Conservation (phyloP, 2,113 vertebrate genomes). For the Chitala chitala region DNA sequence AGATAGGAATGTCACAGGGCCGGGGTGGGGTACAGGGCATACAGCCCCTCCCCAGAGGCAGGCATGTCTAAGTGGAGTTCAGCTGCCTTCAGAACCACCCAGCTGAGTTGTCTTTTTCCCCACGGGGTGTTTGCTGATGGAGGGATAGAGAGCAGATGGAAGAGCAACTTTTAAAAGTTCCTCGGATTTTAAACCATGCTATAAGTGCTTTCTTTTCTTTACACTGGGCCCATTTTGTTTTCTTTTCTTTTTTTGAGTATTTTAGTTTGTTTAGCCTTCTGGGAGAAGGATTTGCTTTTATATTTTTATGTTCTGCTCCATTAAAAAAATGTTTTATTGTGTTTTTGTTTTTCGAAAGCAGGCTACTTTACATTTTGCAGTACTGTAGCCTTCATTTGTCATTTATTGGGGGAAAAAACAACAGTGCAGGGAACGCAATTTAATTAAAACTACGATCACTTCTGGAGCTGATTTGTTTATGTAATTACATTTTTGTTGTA, state of each 20-base stretch:
- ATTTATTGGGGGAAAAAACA: too few relatives aligned
- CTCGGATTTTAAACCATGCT: background rate
- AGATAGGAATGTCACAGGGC: background rate
- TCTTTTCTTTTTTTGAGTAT: background rate
- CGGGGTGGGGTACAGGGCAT: background rate
- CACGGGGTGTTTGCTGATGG: background rate
- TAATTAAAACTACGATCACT: background rate
- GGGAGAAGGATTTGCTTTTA: background rate
- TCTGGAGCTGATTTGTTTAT: background rate
- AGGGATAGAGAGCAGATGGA: background rate
- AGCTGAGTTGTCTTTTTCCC: background rate
- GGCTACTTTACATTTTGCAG: background rate
- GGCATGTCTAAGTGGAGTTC: background rate
- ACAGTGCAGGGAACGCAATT: too few relatives aligned
- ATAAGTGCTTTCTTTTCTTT: background rate
- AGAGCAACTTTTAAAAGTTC: constrained; percentile 13
- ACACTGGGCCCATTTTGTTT: background rate
- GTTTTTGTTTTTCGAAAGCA: background rate
- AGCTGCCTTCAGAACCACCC: too few relatives aligned
- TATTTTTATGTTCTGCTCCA: background rate
- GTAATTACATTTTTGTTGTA: background rate
- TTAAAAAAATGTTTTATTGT: constrained; percentile 8
- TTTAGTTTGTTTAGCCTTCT: background rate
- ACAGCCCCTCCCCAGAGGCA: background rate
- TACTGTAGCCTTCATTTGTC: background rate